phyloP scores from a whole-genome alignment of 2,113 vertebrate species.

The Micronycteris hirsuta region DNA sequence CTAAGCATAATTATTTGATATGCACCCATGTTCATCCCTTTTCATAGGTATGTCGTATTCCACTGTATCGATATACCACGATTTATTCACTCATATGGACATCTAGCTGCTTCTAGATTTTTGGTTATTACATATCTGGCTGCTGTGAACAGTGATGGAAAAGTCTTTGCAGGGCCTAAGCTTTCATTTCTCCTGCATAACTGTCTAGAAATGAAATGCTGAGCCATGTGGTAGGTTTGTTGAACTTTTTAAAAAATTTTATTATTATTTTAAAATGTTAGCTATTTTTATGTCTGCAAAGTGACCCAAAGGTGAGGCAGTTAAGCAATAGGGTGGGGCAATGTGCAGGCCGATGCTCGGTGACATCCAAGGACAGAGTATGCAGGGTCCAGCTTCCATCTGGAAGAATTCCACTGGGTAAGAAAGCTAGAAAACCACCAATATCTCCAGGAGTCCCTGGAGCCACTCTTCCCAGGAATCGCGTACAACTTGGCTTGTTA shows the following conservation, averaged over 20 bases:
- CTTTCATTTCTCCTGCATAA: neutral
- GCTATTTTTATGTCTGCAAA: too few species aligned
- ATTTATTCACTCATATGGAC: neutral
- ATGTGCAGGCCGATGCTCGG: too few species aligned
- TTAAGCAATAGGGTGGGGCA: too few species aligned
- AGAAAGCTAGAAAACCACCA: too few species aligned
- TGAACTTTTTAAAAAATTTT: constrained; percentile 20
- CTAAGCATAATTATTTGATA: neutral
- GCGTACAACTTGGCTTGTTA: too few species aligned
- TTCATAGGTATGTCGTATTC: neutral
- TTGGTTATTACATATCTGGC: neutral
- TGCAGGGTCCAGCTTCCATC: too few species aligned
- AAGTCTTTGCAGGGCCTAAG: neutral
- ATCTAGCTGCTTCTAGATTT: neutral
- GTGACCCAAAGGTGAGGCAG: too few species aligned
- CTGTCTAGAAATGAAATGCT: neutral
- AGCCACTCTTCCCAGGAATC: too few species aligned
- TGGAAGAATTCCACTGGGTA: too few species aligned
- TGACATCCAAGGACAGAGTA: too few species aligned
- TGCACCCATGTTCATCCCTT: neutral
- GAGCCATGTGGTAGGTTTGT: neutral
- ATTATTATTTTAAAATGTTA: too few species aligned
- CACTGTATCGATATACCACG: neutral
- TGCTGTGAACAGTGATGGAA: neutral
- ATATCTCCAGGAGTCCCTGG: too few species aligned